Evolutionary conservation across 2,797 vertebrate genomes (phyloP), one percentile per base, ranked within the genome.

Genomic region (Leptoclinus maculatus): DNA sequence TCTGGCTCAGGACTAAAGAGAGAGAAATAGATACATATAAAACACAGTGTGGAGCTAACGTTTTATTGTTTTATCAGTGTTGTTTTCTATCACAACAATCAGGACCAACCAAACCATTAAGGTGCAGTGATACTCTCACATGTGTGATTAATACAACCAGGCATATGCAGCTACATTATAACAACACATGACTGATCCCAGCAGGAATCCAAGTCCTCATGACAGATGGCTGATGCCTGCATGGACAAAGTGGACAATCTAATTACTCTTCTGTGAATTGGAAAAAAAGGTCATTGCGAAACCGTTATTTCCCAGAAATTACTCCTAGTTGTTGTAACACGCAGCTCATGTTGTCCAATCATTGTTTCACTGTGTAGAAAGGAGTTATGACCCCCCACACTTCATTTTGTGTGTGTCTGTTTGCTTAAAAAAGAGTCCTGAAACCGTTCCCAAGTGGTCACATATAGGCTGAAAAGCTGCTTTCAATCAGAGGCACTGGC

Each of bases 1-100:
- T 95, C 83, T 95, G 96, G 74, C 94, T 93, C 76, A 99, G 91
- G 95, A 99, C 98, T 99, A 14, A 4, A 16, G 51, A 78, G 25
- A 70, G 6, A 68, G 3, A 51, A 16, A 66, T 0, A 78, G 27
- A 69, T 21, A 56, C 1, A 71, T 23, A 68, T 17, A 58, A 2
- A 32, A 53, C 41, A 74, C 25, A 29, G 7, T 4, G 23, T 1
- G 38, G 8, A 56, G 23, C 13, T 6, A 12, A 63, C 2, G 12
- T 25, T 58, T 32, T 29, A 29, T 2, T 49, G 32, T 41, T 16
- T 12, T 8, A 41, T 51, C n/a, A 29, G 17, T 56, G 54, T 32
- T 17, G 21, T 54, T 64, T 16, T n/a, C 53, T 17, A 8, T 8
- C 47, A 23, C 34, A 82, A 17, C 45, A 57, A 53, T 17, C 32